A percentile compares a stretch with the other conserved stretches of the same genome.
phyloP scores from a whole-genome alignment of 2,888 invertebrate genomes.

The Spicauda simplicius region DNA sequence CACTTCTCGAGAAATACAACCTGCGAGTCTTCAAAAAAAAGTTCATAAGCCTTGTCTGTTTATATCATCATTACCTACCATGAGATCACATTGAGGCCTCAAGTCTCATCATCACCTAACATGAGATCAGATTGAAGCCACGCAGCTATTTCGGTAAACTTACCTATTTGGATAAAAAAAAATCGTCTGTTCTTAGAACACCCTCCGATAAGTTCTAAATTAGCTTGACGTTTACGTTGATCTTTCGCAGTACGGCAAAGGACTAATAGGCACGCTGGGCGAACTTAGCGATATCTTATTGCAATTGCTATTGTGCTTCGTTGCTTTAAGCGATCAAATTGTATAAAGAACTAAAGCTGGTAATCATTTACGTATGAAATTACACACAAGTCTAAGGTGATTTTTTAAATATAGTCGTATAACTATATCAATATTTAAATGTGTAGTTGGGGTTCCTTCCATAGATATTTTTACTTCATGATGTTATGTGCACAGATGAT shows the following conservation, averaged over 20 bases:
- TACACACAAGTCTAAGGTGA: background rate
- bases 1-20: too few species aligned
- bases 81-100: too few species aligned
- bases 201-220: background rate
- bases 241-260: background rate
- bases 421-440: background rate
- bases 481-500: too few species aligned
- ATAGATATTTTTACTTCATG: too few species aligned
- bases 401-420: background rate
- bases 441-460: background rate
- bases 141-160: too few species aligned
- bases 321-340: background rate
- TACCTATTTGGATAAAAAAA: too few species aligned
- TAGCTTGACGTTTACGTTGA: background rate
- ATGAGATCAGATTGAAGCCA: too few species aligned
- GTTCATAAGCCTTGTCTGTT: too few species aligned
- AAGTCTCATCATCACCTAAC: too few species aligned
- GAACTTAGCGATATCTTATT: constrained; percentile 52
- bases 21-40: too few species aligned
- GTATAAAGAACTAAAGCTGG: background rate
- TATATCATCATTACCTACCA: too few species aligned
- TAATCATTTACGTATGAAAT: background rate
- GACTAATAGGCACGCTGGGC: constrained; percentile 14
- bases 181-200: too few species aligned
- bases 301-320: constrained; percentile 50